phyloP scores from a whole-genome alignment of 2,113 vertebrate species.

The Psilopsiagon aurifrons region DNA sequence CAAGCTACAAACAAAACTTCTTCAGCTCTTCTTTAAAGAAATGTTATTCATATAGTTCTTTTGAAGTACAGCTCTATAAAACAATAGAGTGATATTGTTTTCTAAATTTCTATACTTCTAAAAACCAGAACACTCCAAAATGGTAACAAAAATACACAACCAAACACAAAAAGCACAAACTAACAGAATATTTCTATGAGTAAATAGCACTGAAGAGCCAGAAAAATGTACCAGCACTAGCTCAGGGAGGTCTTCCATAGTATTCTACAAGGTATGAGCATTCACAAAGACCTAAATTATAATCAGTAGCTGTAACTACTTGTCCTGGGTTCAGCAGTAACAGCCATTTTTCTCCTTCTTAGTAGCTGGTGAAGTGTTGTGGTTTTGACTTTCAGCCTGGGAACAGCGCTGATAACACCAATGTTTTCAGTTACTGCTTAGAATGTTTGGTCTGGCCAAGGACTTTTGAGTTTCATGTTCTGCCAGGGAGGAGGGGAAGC shows the following conservation, averaged over 20 bases:
- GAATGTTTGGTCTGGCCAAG: too few relatives aligned
- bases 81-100: not conserved
- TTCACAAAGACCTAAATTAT: not conserved
- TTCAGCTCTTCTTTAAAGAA: not conserved
- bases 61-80: constrained; percentile 21
- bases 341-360: too few relatives aligned
- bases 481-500: too few relatives aligned
- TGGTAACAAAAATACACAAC: not conserved
- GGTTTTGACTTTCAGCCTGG: too few relatives aligned
- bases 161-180: not conserved
- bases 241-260: not conserved
- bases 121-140: not conserved
- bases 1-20: not conserved
- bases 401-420: too few relatives aligned
- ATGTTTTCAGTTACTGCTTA: too few relatives aligned
- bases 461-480: too few relatives aligned
- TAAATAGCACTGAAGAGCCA: not conserved
- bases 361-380: too few relatives aligned
- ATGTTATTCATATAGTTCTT: not conserved
- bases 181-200: not conserved
- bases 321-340: too few relatives aligned
- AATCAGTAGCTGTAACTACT: not conserved
- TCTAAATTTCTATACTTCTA: not conserved
- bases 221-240: not conserved
- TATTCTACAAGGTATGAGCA: not conserved